phyloP scores from a whole-genome alignment of 2,888 invertebrate species.

The Euphydryas editha region DNA sequence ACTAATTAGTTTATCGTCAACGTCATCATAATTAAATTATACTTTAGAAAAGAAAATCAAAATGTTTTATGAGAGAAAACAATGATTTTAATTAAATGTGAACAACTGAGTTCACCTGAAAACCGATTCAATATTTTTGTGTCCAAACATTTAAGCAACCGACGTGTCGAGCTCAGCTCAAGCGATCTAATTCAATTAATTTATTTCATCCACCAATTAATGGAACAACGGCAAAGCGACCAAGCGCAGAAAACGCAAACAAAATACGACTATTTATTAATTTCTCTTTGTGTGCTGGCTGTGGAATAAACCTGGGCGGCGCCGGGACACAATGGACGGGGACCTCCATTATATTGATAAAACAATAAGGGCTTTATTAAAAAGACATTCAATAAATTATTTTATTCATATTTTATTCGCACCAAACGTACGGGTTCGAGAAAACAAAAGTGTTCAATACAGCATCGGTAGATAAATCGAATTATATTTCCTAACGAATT shows the following conservation, averaged over 20 bases:
- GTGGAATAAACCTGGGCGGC: conserved; percentile 69
- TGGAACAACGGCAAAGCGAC: conserved; percentile 75
- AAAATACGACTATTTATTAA: conserved; percentile 82
- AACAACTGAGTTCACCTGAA: conserved; percentile 58
- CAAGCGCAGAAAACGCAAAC: conserved; percentile 73
- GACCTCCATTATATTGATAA: conserved; percentile 73
- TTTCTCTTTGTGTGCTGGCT: conserved; percentile 69
- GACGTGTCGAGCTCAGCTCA: conserved; percentile 67
- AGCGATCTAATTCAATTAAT: conserved; percentile 80
- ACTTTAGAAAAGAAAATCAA: conserved; percentile 6
- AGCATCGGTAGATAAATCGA: conserved; percentile 48
- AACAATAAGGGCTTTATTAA: conserved; percentile 82
- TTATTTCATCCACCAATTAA: conserved; percentile 76
- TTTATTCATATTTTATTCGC: conserved; percentile 80
- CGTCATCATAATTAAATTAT: conserved; percentile 14
- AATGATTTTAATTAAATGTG: conserved; percentile 49
- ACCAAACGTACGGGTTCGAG: conserved; percentile 53
- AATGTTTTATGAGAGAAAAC: conserved; percentile 32
- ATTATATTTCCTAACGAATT: conserved; percentile 12
- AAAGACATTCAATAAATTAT: conserved; percentile 83
- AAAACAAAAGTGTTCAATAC: conserved; percentile 71
- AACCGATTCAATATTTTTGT: conserved; percentile 57
- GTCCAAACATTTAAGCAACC: conserved; percentile 73
- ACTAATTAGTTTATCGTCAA: conserved; percentile 9
- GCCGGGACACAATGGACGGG: conserved; percentile 63